Evolutionary conservation across 2,888 invertebrate species (phyloP).

Genomic region (Tachina lurida): DNA sequence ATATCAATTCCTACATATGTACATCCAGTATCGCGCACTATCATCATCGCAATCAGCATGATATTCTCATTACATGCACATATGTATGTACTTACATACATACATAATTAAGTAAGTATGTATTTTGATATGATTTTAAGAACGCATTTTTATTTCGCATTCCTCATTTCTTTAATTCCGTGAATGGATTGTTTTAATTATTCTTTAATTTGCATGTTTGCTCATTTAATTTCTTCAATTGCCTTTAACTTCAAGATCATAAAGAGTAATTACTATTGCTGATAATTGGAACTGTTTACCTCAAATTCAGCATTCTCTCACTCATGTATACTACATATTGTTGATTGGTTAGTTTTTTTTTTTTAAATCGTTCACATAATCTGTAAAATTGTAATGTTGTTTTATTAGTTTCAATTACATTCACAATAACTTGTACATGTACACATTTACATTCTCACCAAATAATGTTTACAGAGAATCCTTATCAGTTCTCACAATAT

Average conservation of each 20-base stretch:
- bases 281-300: slow-evolving; percentile 41
- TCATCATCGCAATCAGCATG: slow-evolving; percentile 25
- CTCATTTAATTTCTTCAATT: slow-evolving; percentile 1
- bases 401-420: slow-evolving; percentile 11
- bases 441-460: slow-evolving; percentile 9
- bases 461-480: slow-evolving; percentile 33
- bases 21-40: slow-evolving; percentile 38
- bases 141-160: slow-evolving; percentile 10
- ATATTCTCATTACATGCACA: not conserved
- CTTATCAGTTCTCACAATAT: slow-evolving; percentile 49
- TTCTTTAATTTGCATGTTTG: slow-evolving; percentile 14
- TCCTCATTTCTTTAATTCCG: not conserved
- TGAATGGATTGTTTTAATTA: slow-evolving; percentile 54
- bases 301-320: slow-evolving; percentile 48
- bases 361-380: slow-evolving; percentile 27
- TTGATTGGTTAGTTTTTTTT: slow-evolving; percentile 9
- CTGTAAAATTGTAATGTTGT: slow-evolving; percentile 21
- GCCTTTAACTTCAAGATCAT: slow-evolving; percentile 53
- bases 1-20: slow-evolving; percentile 36
- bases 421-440: not conserved
- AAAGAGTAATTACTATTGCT: slow-evolving; percentile 11
- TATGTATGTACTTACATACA: not conserved
- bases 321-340: not conserved
- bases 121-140: not conserved
- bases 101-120: no score